A percentile compares a stretch with the other conserved stretches of the same genome.
Conservation (phyloP, 2,888 invertebrate genomes). For the Himalopsyche anomala region DNA sequence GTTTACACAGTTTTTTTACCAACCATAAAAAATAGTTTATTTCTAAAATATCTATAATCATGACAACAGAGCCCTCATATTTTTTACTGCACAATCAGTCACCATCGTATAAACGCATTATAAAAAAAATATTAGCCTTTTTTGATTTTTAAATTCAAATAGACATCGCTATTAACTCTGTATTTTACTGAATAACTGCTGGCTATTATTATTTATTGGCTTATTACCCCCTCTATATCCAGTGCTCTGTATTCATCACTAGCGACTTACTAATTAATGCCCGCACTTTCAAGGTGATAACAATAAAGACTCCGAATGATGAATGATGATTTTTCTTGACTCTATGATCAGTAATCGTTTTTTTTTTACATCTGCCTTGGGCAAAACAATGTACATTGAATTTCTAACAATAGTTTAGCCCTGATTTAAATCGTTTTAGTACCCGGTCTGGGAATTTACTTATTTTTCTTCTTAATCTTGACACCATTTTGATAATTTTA, state of each 20-base stretch:
- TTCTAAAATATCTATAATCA: too few species aligned
- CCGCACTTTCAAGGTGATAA: not conserved
- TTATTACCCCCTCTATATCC: not conserved
- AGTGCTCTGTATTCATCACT: not conserved
- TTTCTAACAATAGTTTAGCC: constrained; percentile 32
- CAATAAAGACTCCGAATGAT: not conserved
- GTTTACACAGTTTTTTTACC: too few species aligned
- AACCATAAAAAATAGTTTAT: too few species aligned
- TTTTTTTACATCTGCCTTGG: constrained; percentile 25
- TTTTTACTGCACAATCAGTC: too few species aligned
- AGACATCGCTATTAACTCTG: too few species aligned
- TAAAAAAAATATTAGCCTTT: too few species aligned
- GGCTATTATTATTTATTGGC: not conserved
- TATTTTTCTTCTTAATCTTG: constrained; percentile 27
- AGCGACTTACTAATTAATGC: not conserved
- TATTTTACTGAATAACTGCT: not conserved
- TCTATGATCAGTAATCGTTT: not conserved
- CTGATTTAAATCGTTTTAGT: constrained; percentile 2
- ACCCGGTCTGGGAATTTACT: not conserved
- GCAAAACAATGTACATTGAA: constrained; percentile 2
- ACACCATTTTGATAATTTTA: not conserved
- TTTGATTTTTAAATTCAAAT: too few species aligned
- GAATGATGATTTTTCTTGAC: not conserved
- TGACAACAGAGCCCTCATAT: too few species aligned
- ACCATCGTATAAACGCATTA: too few species aligned